Conservation (phyloP, 2,888 invertebrate species). For the Vannuccia rotundouncinata region DNA sequence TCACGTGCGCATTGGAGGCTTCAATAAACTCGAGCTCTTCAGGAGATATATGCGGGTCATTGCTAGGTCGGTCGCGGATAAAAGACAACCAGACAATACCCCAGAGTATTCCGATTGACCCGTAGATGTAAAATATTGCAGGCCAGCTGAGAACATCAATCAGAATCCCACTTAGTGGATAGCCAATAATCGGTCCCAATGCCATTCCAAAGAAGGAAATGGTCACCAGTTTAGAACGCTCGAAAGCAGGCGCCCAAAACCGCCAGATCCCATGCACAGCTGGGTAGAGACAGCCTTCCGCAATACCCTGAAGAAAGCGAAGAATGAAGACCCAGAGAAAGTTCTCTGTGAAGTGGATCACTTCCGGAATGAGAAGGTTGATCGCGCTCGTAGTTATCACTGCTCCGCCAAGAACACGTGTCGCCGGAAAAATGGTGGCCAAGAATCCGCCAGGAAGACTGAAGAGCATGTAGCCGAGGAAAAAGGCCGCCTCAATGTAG, state of each 20-base stretch:
- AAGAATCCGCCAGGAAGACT: constrained; percentile 38
- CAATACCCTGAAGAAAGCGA: constrained; percentile 37
- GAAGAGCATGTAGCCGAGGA: constrained; percentile 36
- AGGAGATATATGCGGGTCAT: constrained; percentile 30
- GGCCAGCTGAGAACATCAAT: constrained; percentile 21
- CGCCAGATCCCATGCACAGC: constrained; percentile 33
- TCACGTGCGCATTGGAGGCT: neutral
- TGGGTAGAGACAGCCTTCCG: constrained; percentile 38
- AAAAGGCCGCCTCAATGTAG: constrained; percentile 38
- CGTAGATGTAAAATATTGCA: constrained; percentile 33
- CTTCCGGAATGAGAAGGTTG: constrained; percentile 32
- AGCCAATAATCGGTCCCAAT: constrained; percentile 38
- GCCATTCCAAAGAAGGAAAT: constrained; percentile 38
- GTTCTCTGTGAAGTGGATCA: neutral
- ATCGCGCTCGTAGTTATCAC: constrained; percentile 28
- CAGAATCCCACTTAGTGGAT: constrained; percentile 33
- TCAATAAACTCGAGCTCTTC: constrained; percentile 32
- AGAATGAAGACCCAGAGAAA: constrained; percentile 25
- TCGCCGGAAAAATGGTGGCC: constrained; percentile 34
- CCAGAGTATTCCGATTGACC: constrained; percentile 35
- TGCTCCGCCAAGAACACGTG: constrained; percentile 28
- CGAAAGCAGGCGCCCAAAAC: constrained; percentile 35
- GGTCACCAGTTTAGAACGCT: constrained; percentile 37
- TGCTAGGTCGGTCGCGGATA: constrained; percentile 18
- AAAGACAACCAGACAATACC: constrained; percentile 29